phyloP scores from a whole-genome alignment of 2,113 vertebrate genomes.

The Aegithalos caudatus region DNA sequence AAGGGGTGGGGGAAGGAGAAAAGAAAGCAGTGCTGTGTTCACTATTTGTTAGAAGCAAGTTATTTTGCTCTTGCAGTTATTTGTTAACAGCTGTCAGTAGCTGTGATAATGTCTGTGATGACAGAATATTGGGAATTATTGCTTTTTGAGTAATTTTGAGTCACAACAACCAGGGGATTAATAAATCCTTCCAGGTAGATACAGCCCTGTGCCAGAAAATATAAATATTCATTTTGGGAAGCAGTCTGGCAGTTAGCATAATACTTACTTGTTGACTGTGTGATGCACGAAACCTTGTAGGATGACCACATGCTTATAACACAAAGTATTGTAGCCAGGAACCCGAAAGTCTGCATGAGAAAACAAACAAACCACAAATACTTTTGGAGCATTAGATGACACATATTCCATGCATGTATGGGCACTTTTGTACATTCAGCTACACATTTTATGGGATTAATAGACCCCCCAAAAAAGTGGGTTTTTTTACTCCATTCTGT shows the following conservation, averaged over 20 bases:
- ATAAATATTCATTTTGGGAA: not conserved
- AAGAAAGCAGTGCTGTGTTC: not conserved
- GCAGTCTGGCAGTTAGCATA: not conserved
- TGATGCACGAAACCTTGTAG: constrained; percentile 85
- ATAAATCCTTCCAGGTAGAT: not conserved
- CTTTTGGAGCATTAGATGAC: not conserved
- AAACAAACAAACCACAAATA: constrained; percentile 28
- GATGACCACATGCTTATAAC: constrained; percentile 85
- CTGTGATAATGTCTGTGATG: not conserved
- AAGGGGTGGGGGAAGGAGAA: not conserved
- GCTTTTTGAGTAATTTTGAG: not conserved
- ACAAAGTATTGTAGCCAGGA: constrained; percentile 87
- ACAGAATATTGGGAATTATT: not conserved
- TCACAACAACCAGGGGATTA: not conserved
- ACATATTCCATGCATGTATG: not conserved
- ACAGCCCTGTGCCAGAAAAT: not conserved
- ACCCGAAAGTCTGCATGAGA: constrained; percentile 84
- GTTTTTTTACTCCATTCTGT: not conserved
- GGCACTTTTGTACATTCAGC: not conserved
- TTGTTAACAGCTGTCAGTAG: not conserved
- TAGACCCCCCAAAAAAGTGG: not conserved
- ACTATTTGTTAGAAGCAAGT: not conserved
- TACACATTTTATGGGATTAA: not conserved
- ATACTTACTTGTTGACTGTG: constrained; percentile 83
- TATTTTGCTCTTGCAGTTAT: not conserved